Conservation (phyloP, 2,797 vertebrate genomes). For the Lagorchestes hirsutus region DNA sequence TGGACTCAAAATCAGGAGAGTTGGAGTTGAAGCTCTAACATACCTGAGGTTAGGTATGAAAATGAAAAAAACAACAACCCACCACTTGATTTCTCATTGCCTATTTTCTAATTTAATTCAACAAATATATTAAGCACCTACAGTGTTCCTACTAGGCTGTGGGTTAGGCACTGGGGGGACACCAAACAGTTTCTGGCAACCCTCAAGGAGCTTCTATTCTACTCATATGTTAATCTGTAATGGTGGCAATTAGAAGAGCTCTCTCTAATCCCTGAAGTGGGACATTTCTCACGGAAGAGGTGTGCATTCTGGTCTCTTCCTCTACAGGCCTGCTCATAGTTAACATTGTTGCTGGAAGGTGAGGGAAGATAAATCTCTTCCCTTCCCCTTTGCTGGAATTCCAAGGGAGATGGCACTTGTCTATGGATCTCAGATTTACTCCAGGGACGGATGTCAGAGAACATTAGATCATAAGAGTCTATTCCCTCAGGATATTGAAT, state of each 20-base stretch:
- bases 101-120: not conserved
- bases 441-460: not conserved
- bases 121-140: not conserved
- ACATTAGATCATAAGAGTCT: not conserved
- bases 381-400: not conserved
- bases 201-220: not conserved
- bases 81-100: not conserved
- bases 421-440: not conserved
- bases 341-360: not conserved
- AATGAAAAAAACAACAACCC: not conserved
- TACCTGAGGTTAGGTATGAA: not conserved
- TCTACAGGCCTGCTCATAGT: not conserved
- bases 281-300: not conserved
- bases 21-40: not conserved
- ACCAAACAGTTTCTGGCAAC: not conserved
- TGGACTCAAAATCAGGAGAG: not conserved
- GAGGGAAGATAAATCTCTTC: not conserved
- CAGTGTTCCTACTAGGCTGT: not conserved
- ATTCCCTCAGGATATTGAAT: not conserved
- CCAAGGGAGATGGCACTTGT: not conserved
- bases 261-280: not conserved
- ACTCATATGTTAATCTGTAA: not conserved
- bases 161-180: not conserved
- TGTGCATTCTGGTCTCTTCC: not conserved
- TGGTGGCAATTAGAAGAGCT: not conserved